Evolutionary conservation across 2,797 vertebrate genomes (phyloP), one percentile per base, ranked within the genome.

Genomic region (Chaetodon trifasciatus): DNA sequence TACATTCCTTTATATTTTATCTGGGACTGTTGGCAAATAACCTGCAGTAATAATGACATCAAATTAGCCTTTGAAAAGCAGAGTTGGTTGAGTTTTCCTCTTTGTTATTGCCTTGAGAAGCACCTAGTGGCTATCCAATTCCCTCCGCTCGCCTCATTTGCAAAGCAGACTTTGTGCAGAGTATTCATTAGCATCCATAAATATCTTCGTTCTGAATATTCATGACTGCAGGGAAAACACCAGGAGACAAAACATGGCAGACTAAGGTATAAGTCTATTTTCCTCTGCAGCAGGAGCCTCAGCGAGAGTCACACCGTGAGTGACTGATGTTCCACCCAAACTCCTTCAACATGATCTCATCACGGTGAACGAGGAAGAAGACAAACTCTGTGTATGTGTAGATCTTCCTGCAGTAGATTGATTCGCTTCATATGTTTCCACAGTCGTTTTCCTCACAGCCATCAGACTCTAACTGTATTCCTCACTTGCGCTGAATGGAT

Each of bases 121-220:
- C 60, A 79, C 75, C 85, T 76, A 60, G 40, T 68, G 82, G 82
- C 84, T 39, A 70, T 80, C 65, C 68, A 74, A 87, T 73, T 89
- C 87, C 84, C 91, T 46, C 63, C 4, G 50, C 85, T 80, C 10
- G 1, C 79, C 78, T 86, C 32, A 87, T 85, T 86, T 84, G 61
- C 62, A 24, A 64, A 80, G 83, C 80, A 83, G 83, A 88, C 65
- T 79, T 81, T 78, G 68, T 77, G 70, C 69, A 65, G 86, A 90
- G 86, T 89, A 83, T 88, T 91, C 85, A 91, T 91, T 70, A 85
- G 85, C 69, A 70, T 68, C 73, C 84, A 76, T 83, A 88, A 91
- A 91, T 86, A 85, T 76, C 76, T 32, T 57, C 66, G 62, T 35
- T 76, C 55, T 90, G 84, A 89, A 93, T 93, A 92, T 92, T 92